Evolutionary conservation across 2,113 vertebrate species (phyloP), one percentile per base, ranked within the genome.

Genomic region (Cathartes aura): DNA sequence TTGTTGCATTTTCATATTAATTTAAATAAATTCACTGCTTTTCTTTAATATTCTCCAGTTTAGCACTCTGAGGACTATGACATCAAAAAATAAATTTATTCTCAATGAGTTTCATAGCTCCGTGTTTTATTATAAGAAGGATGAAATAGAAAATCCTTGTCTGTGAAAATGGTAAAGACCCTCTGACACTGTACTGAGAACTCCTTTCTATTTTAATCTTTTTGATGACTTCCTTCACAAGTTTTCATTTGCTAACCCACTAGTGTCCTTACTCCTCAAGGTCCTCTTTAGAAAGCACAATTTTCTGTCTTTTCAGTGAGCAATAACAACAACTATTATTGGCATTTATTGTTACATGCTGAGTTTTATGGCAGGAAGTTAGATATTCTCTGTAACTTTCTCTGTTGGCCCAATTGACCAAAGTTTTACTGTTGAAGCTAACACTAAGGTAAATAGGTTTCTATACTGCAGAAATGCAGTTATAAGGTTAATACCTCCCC

Each of bases 341-440:
- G 45, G 15, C 40, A 56, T 93, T 90, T 85, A 84, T 43, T 87
- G 40, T 80, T 79, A 64, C 72, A 72, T 48, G 62, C 26, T 64
- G 71, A 73, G 83, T 16, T 90, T 56, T 93, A 89, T 42, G 45
- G 8, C 27, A 89, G 52, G 48, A 72, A 87, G 62, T 93, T 58
- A 82, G 30, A 27, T 78, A 81, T 45, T 81, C 22, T 76, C 64
- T 74, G 15, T 66, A 91, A 92, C 56, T 91, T 94, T 90, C 72
- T 82, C 72, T 75, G 52, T 78, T 79, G 53, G 55, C 7, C 43
- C 78, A 86, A 47, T 1, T 93, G 78, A 94, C 18, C 6, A 62
- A 96, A 92, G 74, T 83, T 96, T 95, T 94, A 86, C 52, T 82
- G 60, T 32, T 86, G 63, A 83, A 91, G 36, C 16, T 79, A 47